phyloP scores from a whole-genome alignment of 2,888 invertebrate species.

The Chymomyza fuscimana region DNA sequence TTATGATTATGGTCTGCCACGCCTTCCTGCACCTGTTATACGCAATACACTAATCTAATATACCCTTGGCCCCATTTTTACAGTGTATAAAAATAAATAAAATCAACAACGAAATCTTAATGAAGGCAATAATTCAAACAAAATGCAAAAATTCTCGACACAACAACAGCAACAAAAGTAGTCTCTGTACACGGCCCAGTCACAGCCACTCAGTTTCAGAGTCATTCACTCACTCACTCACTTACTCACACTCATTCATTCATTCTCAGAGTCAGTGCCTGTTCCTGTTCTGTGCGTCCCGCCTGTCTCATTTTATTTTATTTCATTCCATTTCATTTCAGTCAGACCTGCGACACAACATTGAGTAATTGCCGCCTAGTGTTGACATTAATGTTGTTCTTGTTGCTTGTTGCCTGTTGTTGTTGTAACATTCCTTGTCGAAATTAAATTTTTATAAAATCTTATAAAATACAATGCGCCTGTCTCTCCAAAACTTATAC shows the following conservation, averaged over 20 bases:
- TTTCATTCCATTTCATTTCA: conserved; percentile 39
- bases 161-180: conserved; percentile 57
- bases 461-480: conserved; percentile 65
- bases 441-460: conserved; percentile 72
- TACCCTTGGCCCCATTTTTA: too few relatives aligned
- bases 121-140: conserved; percentile 74
- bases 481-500: background rate
- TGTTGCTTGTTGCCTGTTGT: conserved; percentile 11
- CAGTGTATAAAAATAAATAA: conserved; percentile 19
- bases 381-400: conserved; percentile 25
- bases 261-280: conserved; percentile 8
- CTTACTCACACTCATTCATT: conserved; percentile 27
- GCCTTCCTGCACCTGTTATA: too few relatives aligned
- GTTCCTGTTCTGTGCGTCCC: background rate
- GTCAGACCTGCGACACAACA: conserved; percentile 33
- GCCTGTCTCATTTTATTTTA: background rate
- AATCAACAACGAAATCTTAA: conserved; percentile 75
- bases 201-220: conserved; percentile 23
- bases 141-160: conserved; percentile 70
- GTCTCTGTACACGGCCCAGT: conserved; percentile 41
- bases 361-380: conserved; percentile 66
- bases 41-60: too few relatives aligned
- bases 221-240: conserved; percentile 12
- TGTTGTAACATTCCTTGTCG: conserved; percentile 58
- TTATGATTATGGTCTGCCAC: too few relatives aligned